Evolutionary conservation across 92 coral and sea anemone genomes (phyloP), one percentile per base, ranked within the genome.

Genomic region (Isaurus tuberculatus): DNA sequence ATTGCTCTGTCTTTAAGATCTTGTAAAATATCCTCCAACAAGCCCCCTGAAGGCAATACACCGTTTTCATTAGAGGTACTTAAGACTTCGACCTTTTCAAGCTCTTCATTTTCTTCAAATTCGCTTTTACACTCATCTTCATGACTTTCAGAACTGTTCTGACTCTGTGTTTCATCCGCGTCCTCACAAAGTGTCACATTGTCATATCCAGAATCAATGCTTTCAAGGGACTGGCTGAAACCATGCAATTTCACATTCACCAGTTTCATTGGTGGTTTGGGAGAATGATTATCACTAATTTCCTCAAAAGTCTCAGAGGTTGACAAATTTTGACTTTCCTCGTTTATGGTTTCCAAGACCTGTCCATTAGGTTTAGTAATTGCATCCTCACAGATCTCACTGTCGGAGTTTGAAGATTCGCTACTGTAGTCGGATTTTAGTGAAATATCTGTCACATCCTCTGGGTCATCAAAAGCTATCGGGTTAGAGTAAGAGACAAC

Each of bases 401-500:
- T 40, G 19, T 69, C 30, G 36, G 51, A 4, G n/a, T 70, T 43
- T 20, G 53, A 36, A 34, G 13, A 34, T 19, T 5, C n/a, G n/a
- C 15, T 20, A 9, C 43, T n/a, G 53, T 14, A 5, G 5, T 37
- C 31, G 2, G 11, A 37, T 2, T 70, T 7, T 34, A 2, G 30
- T 44, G 22, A 19, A 26, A 2, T 53, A 5, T 26, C 8, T 15
- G 36, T 15, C 34, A 0, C 43, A 53, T 20, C 14, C 2, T 33
- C 69, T 34, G 55, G 17, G 49, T 15, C 20, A 11, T 22, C 51
- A 26, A 34, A 14, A 23, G 48, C 82, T 61, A 77, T 29, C 14
- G 82, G 70, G 32, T 77, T 77, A 22, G 82, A 57, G 55, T 55
- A 77, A 77, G 49, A 77, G 2, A 77, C 6, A 60, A 77, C 68